phyloP scores from a whole-genome alignment of 2,888 invertebrate species.

The Miltochrista miniata region DNA sequence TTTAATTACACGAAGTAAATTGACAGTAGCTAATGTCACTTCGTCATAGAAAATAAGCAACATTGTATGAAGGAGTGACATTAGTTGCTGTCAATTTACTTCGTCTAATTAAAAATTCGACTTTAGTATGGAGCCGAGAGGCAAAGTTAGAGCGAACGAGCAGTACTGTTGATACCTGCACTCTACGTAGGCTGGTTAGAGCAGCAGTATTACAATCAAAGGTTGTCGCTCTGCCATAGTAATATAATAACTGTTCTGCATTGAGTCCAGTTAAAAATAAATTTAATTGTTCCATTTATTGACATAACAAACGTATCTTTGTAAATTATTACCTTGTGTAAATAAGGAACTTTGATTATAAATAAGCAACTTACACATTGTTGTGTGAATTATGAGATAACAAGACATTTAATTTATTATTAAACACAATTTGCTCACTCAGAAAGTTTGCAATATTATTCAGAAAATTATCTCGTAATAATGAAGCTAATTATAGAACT shows the following conservation, averaged over 20 bases:
- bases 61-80: too few species aligned
- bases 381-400: constrained; percentile 9
- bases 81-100: too few species aligned
- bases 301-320: constrained; percentile 5
- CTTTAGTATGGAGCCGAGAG: too few species aligned
- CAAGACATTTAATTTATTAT: constrained; percentile 16
- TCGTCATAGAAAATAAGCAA: too few species aligned
- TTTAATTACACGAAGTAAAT: too few species aligned
- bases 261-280: constrained; percentile 8
- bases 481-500: constrained; percentile 11
- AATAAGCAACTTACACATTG: background rate
- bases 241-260: background rate
- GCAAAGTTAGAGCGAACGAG: too few species aligned
- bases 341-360: constrained; percentile 9
- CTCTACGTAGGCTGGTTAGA: background rate
- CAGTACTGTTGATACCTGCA: too few species aligned
- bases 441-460: constrained; percentile 13
- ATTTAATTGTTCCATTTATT: constrained; percentile 11
- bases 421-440: constrained; percentile 12
- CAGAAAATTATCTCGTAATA: constrained; percentile 21
- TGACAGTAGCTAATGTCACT: too few species aligned
- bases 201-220: background rate
- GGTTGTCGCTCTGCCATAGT: background rate
- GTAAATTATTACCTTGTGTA: constrained; percentile 7
- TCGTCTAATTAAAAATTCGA: too few species aligned